Evolutionary conservation across 2,797 vertebrate genomes (phyloP).

Genomic region (Sebastes ruberrimus): DNA sequence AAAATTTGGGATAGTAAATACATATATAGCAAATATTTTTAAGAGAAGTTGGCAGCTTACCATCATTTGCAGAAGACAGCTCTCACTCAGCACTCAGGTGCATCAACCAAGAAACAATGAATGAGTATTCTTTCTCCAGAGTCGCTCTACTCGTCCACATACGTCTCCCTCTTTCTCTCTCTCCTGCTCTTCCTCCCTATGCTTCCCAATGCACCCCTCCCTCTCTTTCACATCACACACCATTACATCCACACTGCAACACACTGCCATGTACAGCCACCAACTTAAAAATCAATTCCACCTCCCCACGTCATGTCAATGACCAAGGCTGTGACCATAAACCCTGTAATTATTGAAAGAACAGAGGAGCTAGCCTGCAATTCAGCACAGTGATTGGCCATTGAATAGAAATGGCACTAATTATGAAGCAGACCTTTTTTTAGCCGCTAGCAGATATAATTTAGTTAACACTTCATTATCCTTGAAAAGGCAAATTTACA

Average conservation of each 20-base stretch:
- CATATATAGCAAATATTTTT: neutral
- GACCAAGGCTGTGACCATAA: neutral
- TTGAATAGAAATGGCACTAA: constrained; percentile 22
- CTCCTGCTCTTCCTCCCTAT: constrained; percentile 15
- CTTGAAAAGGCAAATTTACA: neutral
- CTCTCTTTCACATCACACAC: constrained; percentile 39
- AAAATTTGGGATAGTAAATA: neutral
- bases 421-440: constrained; percentile 18
- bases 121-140: constrained; percentile 42
- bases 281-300: constrained; percentile 65
- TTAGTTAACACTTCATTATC: neutral
- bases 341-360: constrained; percentile 47
- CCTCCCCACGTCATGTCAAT: constrained; percentile 39
- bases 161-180: constrained; percentile 5
- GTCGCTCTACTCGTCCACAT: constrained; percentile 40
- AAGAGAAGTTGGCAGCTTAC: constrained; percentile 53
- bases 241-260: constrained; percentile 35
- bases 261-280: constrained; percentile 23
- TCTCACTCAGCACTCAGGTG: constrained; percentile 45
- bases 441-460: neutral
- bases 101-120: constrained; percentile 44
- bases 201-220: constrained; percentile 34
- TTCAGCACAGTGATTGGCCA: constrained; percentile 23
- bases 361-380: constrained; percentile 19
- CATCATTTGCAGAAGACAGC: constrained; percentile 46